Base-by-base conservation (phyloP, 1,140 invertebrate species). In the Chymomyza costata region DNA sequence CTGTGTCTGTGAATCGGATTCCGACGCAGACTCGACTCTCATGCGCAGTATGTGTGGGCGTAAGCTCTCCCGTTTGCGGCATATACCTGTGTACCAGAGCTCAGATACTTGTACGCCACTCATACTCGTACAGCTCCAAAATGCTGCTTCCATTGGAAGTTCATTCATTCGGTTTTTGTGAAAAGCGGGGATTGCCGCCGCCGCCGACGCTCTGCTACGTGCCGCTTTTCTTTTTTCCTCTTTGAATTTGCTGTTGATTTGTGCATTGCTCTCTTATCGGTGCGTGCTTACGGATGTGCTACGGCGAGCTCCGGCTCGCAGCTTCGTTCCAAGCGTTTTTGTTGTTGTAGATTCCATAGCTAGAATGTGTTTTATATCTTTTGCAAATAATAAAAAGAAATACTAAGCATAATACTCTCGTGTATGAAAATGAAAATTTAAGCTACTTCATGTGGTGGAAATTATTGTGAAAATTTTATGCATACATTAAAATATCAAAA, bases 111-210 rank as follows among this genome's bases (percentile, higher is more conserved):
- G 5, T 14, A 38, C 35, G 2, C 13, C 6, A 38, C 10, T 14
- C 11, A 38, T 38, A 38, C 35, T 10, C 35, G 10, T 38, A 7
- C 35, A 38, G 10, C 14, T 38, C 16, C 21, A 25, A 3, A 25
- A 25, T 25, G 21, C 8, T 25, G n/a, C 8, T 25, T 25, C 35
- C 10, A 38, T 65, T 80, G 73, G 73, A 80, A 80, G 74, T 80
- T 80, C 73, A 80, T 80, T 80, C 73, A 80, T 76, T 69, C 68
- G 63, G 51, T 45, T 53, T 44, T 62, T 53, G 10, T 25, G 15
- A 49, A 17, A 39, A 44, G 19, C 6, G 10, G 45, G 14, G 35
- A 35, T 45, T 19, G 35, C 21, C 13, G n/a, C n/a, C n/a, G n/a
- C n/a, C n/a, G n/a, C n/a, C n/a, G n/a, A n/a, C n/a, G n/a, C n/a